A percentile compares a stretch with the other conserved stretches of the same genome.
Evolutionary conservation across 2,797 vertebrate species (phyloP).

Genomic region (Crocidura indochinensis): DNA sequence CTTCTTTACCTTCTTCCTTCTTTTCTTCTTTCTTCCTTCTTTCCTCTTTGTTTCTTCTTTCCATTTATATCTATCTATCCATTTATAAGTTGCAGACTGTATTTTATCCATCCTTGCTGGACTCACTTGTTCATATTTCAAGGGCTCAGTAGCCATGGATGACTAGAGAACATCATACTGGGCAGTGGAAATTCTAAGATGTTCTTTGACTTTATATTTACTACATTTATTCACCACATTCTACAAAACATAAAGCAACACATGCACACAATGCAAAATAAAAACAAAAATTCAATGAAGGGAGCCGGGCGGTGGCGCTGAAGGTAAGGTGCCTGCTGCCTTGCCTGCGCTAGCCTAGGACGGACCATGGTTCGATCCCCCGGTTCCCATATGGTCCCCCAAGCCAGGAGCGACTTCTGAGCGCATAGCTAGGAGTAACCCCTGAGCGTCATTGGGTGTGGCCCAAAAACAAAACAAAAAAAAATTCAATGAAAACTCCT

Average conservation of each 20-base stretch:
- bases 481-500: not conserved
- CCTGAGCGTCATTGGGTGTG: too few species aligned
- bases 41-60: too few species aligned
- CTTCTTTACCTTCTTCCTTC: too few species aligned
- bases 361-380: too few species aligned
- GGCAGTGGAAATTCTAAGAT: not conserved
- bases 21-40: too few species aligned
- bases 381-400: too few species aligned
- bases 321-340: too few species aligned
- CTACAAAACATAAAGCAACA: not conserved
- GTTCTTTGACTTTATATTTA: not conserved
- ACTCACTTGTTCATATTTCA: not conserved
- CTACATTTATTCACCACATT: not conserved
- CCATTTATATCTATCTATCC: too few species aligned
- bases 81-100: not conserved
- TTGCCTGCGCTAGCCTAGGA: too few species aligned
- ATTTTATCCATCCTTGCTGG: not conserved
- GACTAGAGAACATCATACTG: not conserved
- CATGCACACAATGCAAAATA: not conserved
- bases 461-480: not conserved
- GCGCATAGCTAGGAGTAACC: too few species aligned
- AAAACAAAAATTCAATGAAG: not conserved
- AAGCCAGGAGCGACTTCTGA: too few species aligned
- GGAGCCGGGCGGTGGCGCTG: too few species aligned
- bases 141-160: not conserved